A percentile compares a stretch with the other conserved stretches of the same genome.
phyloP scores from a whole-genome alignment of 1,140 invertebrate genomes.

The Drosophila nebulosa region DNA sequence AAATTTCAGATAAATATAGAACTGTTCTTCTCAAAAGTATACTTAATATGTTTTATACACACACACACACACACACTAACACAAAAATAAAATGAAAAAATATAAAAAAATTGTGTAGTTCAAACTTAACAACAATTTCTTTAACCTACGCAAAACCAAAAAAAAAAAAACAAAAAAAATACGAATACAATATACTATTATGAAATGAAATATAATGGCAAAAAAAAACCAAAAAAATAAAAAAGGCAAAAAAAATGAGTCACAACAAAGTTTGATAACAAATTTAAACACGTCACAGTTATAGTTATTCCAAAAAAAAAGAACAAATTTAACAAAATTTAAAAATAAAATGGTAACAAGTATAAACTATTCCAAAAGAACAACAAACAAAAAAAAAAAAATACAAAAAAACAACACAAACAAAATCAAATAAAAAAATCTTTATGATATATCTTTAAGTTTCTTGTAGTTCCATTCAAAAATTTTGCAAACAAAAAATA shows the following conservation, averaged over 20 bases:
- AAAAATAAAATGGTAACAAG: background rate
- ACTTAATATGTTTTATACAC: background rate
- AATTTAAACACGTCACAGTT: background rate
- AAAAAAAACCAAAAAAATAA: background rate
- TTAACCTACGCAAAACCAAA: background rate
- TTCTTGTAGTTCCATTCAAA: background rate
- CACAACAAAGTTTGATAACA: background rate
- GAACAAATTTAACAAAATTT: background rate
- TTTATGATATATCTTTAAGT: background rate
- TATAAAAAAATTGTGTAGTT: background rate
- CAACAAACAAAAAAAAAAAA: background rate
- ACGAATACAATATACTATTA: background rate
- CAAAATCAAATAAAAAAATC: background rate
- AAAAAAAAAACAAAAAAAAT: background rate
- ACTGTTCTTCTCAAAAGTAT: background rate
- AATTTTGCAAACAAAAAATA: background rate
- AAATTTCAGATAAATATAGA: background rate
- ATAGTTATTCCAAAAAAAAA: background rate
- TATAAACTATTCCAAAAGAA: background rate
- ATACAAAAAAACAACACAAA: background rate
- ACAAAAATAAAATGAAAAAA: background rate
- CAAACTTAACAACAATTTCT: slow-evolving; percentile 3
- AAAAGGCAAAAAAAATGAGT: background rate
- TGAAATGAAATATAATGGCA: background rate
- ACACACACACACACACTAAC: background rate